A percentile compares a stretch with the other conserved stretches of the same genome.
These are phyloP conservation scores for Leucophenga varia DNA, from an alignment of 1,140 invertebrate species.

Conservation along the genomic window DNA sequence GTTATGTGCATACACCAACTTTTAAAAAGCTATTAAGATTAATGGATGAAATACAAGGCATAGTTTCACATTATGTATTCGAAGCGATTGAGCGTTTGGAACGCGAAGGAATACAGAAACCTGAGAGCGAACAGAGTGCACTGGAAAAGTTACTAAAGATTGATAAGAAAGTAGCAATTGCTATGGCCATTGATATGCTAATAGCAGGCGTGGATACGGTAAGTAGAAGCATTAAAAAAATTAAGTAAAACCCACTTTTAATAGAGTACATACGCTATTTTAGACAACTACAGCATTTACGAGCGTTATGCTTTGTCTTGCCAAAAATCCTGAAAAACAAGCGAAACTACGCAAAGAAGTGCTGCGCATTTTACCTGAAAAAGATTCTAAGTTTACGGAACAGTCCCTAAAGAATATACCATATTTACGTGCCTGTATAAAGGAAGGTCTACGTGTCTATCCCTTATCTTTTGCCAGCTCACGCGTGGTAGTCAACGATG, in stretches of 20 bases:
- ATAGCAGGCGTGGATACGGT: conserved; percentile 55
- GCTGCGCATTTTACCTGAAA: conserved; percentile 57
- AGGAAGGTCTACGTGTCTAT: conserved; percentile 62
- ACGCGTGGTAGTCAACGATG: conserved; percentile 57
- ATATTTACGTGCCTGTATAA: conserved; percentile 68
- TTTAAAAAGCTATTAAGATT: conserved; percentile 60
- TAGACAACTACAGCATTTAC: conserved; percentile 32
- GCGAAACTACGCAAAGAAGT: conserved; percentile 71
- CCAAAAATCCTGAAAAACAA: conserved; percentile 74
- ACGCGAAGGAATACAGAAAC: conserved; percentile 17
- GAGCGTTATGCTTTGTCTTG: conserved; percentile 56
- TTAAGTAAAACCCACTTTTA: background rate
- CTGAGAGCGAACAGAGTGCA: conserved; percentile 43
- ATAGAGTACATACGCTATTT: background rate
- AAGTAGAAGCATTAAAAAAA: background rate
- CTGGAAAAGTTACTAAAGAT: conserved; percentile 56
- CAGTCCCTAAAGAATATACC: conserved; percentile 60
- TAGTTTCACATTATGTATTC: conserved; percentile 26
- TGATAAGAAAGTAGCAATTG: conserved; percentile 56
- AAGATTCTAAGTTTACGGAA: conserved; percentile 59
- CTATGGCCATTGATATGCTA: conserved; percentile 56
- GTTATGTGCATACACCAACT: conserved; percentile 60
- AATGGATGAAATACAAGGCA: conserved; percentile 38
- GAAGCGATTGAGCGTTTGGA: conserved; percentile 38
- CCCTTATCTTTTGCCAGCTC: conserved; percentile 59